Base-by-base conservation (phyloP, 2,113 vertebrate species). In the Eidolon helvum region DNA sequence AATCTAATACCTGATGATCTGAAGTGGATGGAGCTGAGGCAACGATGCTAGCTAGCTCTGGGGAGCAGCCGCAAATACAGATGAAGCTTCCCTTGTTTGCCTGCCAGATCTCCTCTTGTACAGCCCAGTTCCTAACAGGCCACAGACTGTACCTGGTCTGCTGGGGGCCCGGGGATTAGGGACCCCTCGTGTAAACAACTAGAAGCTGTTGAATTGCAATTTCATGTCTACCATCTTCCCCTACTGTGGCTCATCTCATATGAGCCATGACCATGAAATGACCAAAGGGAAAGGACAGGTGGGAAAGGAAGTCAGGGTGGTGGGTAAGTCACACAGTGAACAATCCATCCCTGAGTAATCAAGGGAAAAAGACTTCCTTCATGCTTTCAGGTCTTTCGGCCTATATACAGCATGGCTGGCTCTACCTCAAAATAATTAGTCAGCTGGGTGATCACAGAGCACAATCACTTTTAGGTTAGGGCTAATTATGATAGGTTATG, bases 231-330 rank as follows among this genome's bases (percentile, higher is more conserved):
- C 77, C 66, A 48, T 72, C 53, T n/a, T 59, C 69, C 9, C 26
- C 78, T n/a, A 33, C 19, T 33, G 30, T 2, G 6, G 61, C 30
- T 63, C 50, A 35, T 86, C 33, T 61, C 43, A 19, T 4, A n/a
- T 2, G 0, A 97, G 79, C 50, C 53, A 48, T 19, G n/a, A 80
- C 83, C 69, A 53, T 28, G 30, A 83, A 93, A 96, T 72, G 87
- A 72, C 87, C 84, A 57, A 68, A 59, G 75, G 69, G 16, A 91
- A 96, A 65, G 61, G 43, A 19, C 57, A 90, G 74, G 55, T 63
- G 72, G 69, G 53, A 88, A 63, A 10, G 75, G 80, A 82, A 82
- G 68, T 59, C 45, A 50, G 82, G 40, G 2, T 18, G 10, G 0
- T 40, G 48, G 63, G 69, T 18, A 30, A 84, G 45, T 63, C 22